Evolutionary conservation across 2,113 vertebrate genomes (phyloP).

Genomic region (Tonatia bakeri): DNA sequence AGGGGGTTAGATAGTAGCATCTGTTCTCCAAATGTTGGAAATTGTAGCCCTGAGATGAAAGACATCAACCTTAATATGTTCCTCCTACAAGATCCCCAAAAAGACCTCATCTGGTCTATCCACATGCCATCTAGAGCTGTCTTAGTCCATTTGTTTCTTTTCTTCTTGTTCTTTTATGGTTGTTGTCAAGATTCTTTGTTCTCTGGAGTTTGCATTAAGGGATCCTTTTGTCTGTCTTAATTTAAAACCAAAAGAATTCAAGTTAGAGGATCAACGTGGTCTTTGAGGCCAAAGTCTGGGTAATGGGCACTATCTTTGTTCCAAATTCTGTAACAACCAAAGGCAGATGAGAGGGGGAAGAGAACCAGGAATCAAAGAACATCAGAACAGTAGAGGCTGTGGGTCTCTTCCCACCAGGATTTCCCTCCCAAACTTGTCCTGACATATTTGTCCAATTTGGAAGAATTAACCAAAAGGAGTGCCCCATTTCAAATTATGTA

Average conservation of each 20-base stretch:
- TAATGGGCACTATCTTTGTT: not conserved
- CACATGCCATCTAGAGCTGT: not conserved
- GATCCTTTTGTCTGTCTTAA: not conserved
- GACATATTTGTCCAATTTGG: not conserved
- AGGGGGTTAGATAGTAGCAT: not conserved
- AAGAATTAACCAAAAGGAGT: constrained; percentile 32
- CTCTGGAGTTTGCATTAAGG: not conserved
- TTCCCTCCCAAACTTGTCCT: not conserved
- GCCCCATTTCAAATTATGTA: not conserved
- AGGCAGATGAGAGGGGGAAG: not conserved
- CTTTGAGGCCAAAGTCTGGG: not conserved
- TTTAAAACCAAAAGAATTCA: constrained; percentile 9
- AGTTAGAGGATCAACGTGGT: not conserved
- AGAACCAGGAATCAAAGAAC: not conserved
- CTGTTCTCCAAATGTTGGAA: not conserved
- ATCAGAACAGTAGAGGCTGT: not conserved
- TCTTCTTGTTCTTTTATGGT: not conserved
- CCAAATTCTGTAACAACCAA: not conserved
- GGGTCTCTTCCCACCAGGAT: not conserved
- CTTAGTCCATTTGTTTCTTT: not conserved
- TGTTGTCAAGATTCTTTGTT: not conserved
- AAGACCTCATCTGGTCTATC: not conserved
- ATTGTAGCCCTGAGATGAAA: not conserved
- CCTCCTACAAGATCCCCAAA: not conserved
- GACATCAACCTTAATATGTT: not conserved